These are phyloP conservation scores for Pangasianodon gigas DNA, from an alignment of 2,113 vertebrate genomes.

Conservation along the genomic window DNA sequence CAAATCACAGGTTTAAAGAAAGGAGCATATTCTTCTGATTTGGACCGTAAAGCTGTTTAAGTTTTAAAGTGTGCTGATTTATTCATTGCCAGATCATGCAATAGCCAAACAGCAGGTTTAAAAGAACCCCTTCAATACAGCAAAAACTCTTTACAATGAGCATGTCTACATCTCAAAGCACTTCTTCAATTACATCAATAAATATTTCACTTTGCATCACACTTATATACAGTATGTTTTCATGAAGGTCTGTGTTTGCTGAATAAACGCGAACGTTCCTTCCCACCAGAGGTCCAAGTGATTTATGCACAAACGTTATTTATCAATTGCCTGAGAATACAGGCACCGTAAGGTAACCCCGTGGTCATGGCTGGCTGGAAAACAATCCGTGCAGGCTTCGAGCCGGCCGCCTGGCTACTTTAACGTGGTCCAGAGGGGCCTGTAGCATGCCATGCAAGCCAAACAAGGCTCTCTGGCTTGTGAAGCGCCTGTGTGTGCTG, in stretches of 20 bases:
- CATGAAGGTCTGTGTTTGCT: slow-evolving; percentile 54
- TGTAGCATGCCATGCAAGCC: slow-evolving; percentile 56
- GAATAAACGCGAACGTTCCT: slow-evolving; percentile 56
- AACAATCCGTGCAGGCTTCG: slow-evolving; percentile 57
- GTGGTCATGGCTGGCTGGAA: slow-evolving; percentile 58
- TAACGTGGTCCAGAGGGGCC: slow-evolving; percentile 46
- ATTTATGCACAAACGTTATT: slow-evolving; percentile 63
- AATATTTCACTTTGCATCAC: slow-evolving; percentile 52
- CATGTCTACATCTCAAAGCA: not conserved
- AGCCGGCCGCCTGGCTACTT: slow-evolving; percentile 45
- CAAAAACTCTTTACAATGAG: not conserved
- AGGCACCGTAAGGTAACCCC: slow-evolving; percentile 55
- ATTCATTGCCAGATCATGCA: not conserved
- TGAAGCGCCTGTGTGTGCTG: slow-evolving; percentile 60
- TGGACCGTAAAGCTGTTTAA: not conserved
- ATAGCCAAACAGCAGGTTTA: not conserved
- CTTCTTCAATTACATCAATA: slow-evolving; percentile 45
- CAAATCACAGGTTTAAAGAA: slow-evolving; percentile 1
- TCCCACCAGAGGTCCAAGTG: slow-evolving; percentile 17
- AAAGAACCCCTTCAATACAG: not conserved
- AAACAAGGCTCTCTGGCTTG: slow-evolving; percentile 62
- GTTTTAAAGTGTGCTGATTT: not conserved
- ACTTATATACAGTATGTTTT: slow-evolving; percentile 57
- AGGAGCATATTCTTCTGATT: not conserved
- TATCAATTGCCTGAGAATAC: slow-evolving; percentile 62